Evolutionary conservation across 2,888 invertebrate genomes (phyloP), one percentile per base, ranked within the genome.

Genomic region (Diogma glabrata): DNA sequence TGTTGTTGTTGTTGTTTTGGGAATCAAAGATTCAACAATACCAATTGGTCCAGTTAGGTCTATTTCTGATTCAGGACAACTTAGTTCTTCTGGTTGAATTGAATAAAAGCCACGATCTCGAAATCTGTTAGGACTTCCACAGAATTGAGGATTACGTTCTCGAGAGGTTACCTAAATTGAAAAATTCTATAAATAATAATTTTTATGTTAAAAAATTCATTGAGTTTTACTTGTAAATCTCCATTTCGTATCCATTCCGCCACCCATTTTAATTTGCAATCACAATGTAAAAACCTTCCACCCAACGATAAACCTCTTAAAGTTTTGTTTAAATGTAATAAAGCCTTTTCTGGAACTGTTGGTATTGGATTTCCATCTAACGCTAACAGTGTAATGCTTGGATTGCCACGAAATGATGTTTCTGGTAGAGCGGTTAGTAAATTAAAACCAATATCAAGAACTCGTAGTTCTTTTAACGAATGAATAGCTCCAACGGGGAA

Each of bases 401-500:
- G 87, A 69, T 90, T 88, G 51, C 82, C 84, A 53, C 77, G 69
- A 64, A 93, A 92, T 2, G 91, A 87, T 53, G 85, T 78, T 47
- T 76, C 71, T 9, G 92, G 91, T 58, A 93, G 69, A 60, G 83
- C 82, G 45, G 87, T 87, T 56, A 93, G 72, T 57, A 91, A 76
- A 74, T 93, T 93, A 68, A 93, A 93, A 47, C 93, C 93, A 57
- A 93, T 87, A 66, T 93, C 93, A 57, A 93, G 72, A 9, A 93
- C 92, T 67, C 90, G 77, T 51, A 93, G 73, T 67, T 91, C 90
- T 50, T 77, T 78, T 49, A 93, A 72, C 22, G 79, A 78, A 57
- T 79, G 80, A 60, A 93, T 78, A 7, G 92, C 90, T 43, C 77
- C 79, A 2, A 82, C 83, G 2, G 93, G 93, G 66, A 91, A 92